Base-by-base conservation (phyloP, 2,113 vertebrate species). In the Poecilia latipinna region DNA sequence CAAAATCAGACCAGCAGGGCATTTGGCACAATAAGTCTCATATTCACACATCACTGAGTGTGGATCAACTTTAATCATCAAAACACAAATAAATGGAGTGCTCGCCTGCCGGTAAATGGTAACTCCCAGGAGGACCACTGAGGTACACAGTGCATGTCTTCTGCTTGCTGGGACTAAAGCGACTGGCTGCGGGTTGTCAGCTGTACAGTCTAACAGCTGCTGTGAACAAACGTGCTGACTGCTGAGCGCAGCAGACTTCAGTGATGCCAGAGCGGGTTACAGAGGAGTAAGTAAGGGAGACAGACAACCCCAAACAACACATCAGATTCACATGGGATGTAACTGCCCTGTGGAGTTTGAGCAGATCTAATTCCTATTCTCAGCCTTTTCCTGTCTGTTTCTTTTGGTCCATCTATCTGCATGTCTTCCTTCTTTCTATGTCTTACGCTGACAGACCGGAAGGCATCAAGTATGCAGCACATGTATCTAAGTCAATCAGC, bases 401-500 rank as follows among this genome's bases (percentile, higher is more conserved):
- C 44, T 70, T 51, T 69, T 37, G 1, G 48, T 77, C 72, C 39
- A 19, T 79, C 60, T 68, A 13, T 74, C 78, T 61, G 62, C 60
- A 26, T 4, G 66, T 71, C 68, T 75, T 57, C 75, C 37, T 37
- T n/a, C n/a, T 29, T 31, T 48, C 68, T 26, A 54, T 35, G 64
- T 78, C 63, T 83, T 74, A 71, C 17, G 29, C 78, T 70, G 86
- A 82, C 88, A 81, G 82, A 83, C 88, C 32, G 83, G 75, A 78
- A 76, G 80, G 65, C 88, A 87, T 93, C 86, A 92, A 92, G 92
- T 89, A 90, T 89, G 88, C 89, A 91, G 89, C 89, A 76, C 63
- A 86, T 85, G 90, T 83, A 89, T 91, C 87, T 79, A 78, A 93
- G 88, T 90, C 91, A 90, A 89, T 92, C 90, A 89, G 92, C 87